Evolutionary conservation across 2,888 invertebrate species (phyloP).

Genomic region (Troides helena): DNA sequence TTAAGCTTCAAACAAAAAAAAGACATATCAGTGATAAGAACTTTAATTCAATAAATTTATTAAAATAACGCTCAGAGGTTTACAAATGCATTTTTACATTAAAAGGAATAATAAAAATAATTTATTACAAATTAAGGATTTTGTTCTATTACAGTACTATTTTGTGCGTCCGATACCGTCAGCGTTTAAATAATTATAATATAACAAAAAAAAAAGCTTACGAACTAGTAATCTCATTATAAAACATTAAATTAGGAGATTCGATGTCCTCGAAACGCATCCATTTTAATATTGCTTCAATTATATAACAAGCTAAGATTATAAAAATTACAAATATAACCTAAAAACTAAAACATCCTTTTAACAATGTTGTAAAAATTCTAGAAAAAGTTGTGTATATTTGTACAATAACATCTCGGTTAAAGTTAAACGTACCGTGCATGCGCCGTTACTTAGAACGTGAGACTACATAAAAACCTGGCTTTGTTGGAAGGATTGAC

Average conservation of each 20-base stretch:
- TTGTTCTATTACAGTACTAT: conserved; percentile 50
- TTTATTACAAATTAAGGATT: conserved; percentile 69
- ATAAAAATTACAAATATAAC: conserved; percentile 10
- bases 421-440: conserved; percentile 4
- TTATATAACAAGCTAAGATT: conserved; percentile 38
- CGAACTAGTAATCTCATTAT: conserved; percentile 72
- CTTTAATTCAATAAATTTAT: conserved; percentile 69
- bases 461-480: neutral
- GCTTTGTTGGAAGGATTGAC: no score
- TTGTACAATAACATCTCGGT: conserved; percentile 52
- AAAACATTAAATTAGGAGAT: conserved; percentile 66
- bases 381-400: conserved; percentile 60
- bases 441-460: conserved; percentile 3
- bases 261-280: conserved; percentile 50
- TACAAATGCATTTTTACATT: conserved; percentile 55
- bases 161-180: conserved; percentile 59
- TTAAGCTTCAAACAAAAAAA: neutral
- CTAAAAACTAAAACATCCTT: conserved; percentile 31
- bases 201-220: conserved; percentile 57
- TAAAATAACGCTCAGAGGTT: conserved; percentile 67
- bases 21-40: conserved; percentile 51
- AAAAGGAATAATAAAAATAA: conserved; percentile 65
- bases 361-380: conserved; percentile 69
- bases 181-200: conserved; percentile 64
- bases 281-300: conserved; percentile 47